Conservation (phyloP, 2,888 invertebrate species). For the Escarpia spicata region DNA sequence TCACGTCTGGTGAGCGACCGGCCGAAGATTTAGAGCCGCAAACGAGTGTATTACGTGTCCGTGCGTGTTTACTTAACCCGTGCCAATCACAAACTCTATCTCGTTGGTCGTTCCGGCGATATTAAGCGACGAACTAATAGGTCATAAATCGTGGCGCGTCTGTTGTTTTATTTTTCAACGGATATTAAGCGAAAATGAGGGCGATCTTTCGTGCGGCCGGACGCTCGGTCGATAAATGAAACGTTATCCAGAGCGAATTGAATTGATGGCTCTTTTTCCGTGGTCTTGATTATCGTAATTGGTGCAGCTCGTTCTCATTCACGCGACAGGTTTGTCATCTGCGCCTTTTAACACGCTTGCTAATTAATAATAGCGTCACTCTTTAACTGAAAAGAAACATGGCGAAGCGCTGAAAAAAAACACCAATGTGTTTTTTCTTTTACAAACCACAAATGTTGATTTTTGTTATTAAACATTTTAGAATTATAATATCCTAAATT, state of each 20-base stretch:
- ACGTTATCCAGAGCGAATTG: not conserved
- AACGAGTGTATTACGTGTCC: not conserved
- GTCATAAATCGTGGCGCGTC: not conserved
- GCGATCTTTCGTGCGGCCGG: not conserved
- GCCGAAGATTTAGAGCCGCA: not conserved
- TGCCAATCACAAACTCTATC: constrained; percentile 16
- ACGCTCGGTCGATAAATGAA: not conserved
- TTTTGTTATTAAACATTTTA: too few relatives aligned
- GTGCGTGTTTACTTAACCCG: not conserved
- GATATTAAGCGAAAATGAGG: constrained; percentile 16
- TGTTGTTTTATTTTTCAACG: constrained; percentile 4
- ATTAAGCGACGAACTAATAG: not conserved
- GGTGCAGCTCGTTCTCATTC: not conserved
- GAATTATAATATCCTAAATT: too few relatives aligned
- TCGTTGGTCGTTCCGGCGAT: not conserved
- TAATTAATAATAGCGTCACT: not conserved
- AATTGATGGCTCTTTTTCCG: not conserved
- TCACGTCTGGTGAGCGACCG: not conserved
- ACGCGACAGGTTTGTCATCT: not conserved
- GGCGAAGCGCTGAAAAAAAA: not conserved
- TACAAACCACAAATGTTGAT: too few relatives aligned
- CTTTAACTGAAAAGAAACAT: not conserved
- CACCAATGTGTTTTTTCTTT: not conserved
- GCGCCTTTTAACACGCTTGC: not conserved
- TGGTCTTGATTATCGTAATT: not conserved